Evolutionary conservation across 2,113 vertebrate species (phyloP).

Genomic region (Bombycilla garrulus): DNA sequence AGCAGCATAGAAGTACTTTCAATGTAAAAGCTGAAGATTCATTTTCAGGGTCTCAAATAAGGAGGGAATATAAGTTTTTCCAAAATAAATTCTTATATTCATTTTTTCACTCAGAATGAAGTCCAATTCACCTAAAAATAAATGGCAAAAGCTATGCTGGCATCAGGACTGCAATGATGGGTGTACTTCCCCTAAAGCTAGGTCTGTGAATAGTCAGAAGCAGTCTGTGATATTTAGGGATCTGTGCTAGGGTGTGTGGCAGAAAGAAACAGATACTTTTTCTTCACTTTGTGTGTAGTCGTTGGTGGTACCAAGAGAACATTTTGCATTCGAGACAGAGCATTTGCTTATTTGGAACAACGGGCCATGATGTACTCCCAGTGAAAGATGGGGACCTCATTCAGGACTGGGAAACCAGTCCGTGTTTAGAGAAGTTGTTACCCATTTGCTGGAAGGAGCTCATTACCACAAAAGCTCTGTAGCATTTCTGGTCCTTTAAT

Average conservation of each 20-base stretch:
- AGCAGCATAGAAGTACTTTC: neutral
- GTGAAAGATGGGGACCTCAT: neutral
- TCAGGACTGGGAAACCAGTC: neutral
- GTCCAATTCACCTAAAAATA: constrained; percentile 41
- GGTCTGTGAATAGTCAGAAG: neutral
- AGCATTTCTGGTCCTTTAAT: neutral
- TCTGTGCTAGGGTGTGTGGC: neutral
- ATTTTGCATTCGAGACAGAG: neutral
- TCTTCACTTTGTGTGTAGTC: neutral
- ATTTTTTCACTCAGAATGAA: constrained; percentile 3
- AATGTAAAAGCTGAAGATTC: neutral
- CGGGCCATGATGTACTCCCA: neutral
- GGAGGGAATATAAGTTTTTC: neutral
- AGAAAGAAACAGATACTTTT: neutral
- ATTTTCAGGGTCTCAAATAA: neutral
- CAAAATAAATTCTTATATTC: neutral
- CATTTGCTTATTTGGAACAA: neutral
- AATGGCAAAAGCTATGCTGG: neutral
- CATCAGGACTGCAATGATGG: neutral
- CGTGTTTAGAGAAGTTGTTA: neutral
- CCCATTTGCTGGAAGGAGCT: neutral
- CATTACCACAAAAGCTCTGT: neutral
- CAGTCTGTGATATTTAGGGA: neutral
- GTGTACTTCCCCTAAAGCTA: neutral
- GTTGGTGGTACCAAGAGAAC: neutral